Base-by-base conservation (phyloP, 1,140 invertebrate genomes). In the Nasonia giraulti region DNA sequence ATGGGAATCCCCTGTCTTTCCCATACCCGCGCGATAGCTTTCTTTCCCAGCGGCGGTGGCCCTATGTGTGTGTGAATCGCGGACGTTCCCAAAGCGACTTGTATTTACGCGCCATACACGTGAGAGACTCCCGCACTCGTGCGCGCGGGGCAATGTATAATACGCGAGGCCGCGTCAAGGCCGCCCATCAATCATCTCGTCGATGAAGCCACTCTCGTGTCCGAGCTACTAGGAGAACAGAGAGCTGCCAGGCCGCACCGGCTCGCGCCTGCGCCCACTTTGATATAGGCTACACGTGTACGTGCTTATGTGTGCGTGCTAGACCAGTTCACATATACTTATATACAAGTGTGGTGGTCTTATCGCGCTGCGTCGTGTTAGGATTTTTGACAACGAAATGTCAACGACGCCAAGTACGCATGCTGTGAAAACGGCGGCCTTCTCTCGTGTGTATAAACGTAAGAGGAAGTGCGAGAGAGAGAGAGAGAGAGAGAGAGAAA, bases 1-100 rank as follows among this genome's bases (percentile, higher is more conserved):
- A 62, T 90, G 89, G 89, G 89, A 90, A 90, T 87, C 88, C 87
- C 86, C 85, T 74, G 87, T 74, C 85, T 88, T 90, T 89, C 89
- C 88, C 89, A 90, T 89, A 89, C 89, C 89, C 89, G 89, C 80
- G 81, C 82, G 69, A 37, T 37, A 37, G 33, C 33, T 37, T 33
- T 40, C 77, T 79, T 87, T 87, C 85, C 87, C 89, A 89, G 86
- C 88, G 84, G 86, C 71, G 82, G 82, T n/a, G n/a, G n/a, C n/a
- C n/a, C n/a, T n/a, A n/a, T 50, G 47, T 17, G 47, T 50, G 1
- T 82, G 74, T 85, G 86, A 81, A 88, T 86, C 87, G 75, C 86
- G 69, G 82, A 79, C 88, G 83, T 89, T 89, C 89, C 87, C 87
- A 88, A 90, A 88, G 85, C 80, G 68, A 66, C 11, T 69, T 8